Evolutionary conservation across 2,113 vertebrate species (phyloP).

Genomic region (Notechis scutatus): DNA sequence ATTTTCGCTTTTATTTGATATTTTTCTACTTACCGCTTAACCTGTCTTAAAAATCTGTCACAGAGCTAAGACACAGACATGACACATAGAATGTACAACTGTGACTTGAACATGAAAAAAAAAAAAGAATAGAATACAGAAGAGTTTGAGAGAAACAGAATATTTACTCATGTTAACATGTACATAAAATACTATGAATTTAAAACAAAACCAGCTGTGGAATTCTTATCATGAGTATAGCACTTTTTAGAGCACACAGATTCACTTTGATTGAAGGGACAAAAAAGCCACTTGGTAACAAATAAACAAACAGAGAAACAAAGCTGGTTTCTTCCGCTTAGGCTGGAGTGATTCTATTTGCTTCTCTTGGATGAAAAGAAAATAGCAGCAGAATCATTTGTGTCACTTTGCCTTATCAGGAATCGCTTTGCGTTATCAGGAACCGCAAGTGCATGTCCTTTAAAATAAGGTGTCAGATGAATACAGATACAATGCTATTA

Average conservation of each 20-base stretch:
- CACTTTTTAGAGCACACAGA: not conserved
- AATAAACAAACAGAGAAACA: not conserved
- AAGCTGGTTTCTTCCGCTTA: not conserved
- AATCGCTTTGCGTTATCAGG: not conserved
- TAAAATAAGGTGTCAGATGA: constrained; percentile 2
- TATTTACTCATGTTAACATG: not conserved
- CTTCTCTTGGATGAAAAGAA: not conserved
- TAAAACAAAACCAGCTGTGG: not conserved
- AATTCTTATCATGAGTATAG: not conserved
- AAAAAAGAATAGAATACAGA: not conserved
- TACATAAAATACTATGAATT: constrained; percentile 17
- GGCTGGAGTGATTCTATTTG: not conserved
- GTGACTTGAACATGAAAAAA: not conserved
- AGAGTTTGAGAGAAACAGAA: not conserved
- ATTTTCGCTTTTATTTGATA: not conserved
- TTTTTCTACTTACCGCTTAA: not conserved
- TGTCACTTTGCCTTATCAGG: not conserved
- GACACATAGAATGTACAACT: not conserved
- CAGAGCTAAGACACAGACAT: not conserved
- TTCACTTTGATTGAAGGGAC: not conserved
- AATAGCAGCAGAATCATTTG: not conserved
- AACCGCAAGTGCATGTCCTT: not conserved
- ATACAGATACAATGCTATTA: not conserved
- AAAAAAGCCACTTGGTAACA: not conserved
- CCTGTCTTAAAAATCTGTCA: not conserved